Percentiles rank a stretch among this genome's conserved stretches.
Conservation (phyloP, 2,797 vertebrate genomes). For the Acipenser oxyrinchus region DNA sequence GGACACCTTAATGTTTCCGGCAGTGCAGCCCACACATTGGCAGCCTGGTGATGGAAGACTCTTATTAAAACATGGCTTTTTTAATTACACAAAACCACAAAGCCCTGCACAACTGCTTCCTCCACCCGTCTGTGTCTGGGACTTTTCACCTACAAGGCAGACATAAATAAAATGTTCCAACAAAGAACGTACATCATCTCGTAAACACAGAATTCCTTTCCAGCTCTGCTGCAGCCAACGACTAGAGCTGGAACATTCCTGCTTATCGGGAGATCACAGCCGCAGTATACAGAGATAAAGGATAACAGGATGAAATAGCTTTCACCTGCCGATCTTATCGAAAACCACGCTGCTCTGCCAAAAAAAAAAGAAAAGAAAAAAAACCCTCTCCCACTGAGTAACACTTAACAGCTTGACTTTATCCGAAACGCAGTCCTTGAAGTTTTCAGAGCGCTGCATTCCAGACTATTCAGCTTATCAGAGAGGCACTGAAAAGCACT, state of each 20-base stretch:
- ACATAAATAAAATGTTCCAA: slow-evolving; percentile 13
- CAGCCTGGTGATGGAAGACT: neutral
- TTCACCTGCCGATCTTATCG: slow-evolving; percentile 69
- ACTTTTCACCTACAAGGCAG: slow-evolving; percentile 2
- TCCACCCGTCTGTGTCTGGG: neutral
- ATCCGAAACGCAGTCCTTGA: too few species aligned
- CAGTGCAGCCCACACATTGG: neutral
- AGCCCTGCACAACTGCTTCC: neutral
- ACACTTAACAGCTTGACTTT: too few species aligned
- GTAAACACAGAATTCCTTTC: slow-evolving; percentile 15
- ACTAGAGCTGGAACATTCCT: slow-evolving; percentile 22
- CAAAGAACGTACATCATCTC: slow-evolving; percentile 16
- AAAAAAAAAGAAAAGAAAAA: neutral
- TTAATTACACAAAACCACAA: slow-evolving; percentile 8
- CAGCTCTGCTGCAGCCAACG: slow-evolving; percentile 25
- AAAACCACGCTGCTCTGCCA: slow-evolving; percentile 26
- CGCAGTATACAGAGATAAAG: slow-evolving; percentile 59
- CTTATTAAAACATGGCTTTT: slow-evolving; percentile 1
- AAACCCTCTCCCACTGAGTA: too few species aligned
- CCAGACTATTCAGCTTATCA: too few species aligned
- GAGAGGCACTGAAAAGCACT: too few species aligned
- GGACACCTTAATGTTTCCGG: neutral
- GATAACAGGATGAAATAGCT: slow-evolving; percentile 44
- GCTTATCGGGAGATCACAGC: slow-evolving; percentile 53
- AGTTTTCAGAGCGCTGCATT: too few species aligned